Evolutionary conservation across 2,797 vertebrate genomes (phyloP), one percentile per base, ranked within the genome.

Genomic region (Hippopotamyrus pictus): DNA sequence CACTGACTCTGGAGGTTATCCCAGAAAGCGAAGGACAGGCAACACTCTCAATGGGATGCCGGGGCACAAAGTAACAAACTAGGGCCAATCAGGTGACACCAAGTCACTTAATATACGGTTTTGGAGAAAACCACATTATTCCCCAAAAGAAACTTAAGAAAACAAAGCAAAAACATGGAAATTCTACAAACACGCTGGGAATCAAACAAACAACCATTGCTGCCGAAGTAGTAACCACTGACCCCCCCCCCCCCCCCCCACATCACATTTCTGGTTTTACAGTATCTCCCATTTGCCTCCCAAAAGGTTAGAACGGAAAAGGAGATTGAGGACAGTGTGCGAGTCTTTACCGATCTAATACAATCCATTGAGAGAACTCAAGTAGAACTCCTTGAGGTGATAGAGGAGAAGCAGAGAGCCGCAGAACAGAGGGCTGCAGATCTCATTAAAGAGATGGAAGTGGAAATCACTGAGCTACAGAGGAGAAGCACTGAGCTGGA

Each of bases 381-480:
- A 91, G 86, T 90, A 0, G 92, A 94, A 91, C 62, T 96, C 62
- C 22, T 91, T 9, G 92, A 92, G 84, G 86, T 2, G 85, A 92
- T 96, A 69, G 90, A 90, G 91, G 92, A 88, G 90, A 92, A 91
- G 89, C 95, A 96, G 93, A 91, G 22, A 0, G 91, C 82, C 14
- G 93, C 92, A 0, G 94, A 95, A 88, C 92, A 37, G 62, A 91
- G 91, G 22, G 94, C 94, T 0, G 87, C 93, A 76, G 90, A 88
- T 1, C 90, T 95, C 25, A 57, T 95, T 14, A 7, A 87, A 12
- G 92, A 94, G 69, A 92, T 96, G 90, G 88, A 95, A 92, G 76
- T 90, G 91, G 95, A 96, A 82, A 91, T 96, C 88, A 17, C 8
- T 0, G 91, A 94, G 88, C 92, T 96, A 53, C 89, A 93, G 54